These are phyloP conservation scores for Julus scandinavius DNA, from an alignment of 2,888 invertebrate genomes.

Conservation along the genomic window DNA sequence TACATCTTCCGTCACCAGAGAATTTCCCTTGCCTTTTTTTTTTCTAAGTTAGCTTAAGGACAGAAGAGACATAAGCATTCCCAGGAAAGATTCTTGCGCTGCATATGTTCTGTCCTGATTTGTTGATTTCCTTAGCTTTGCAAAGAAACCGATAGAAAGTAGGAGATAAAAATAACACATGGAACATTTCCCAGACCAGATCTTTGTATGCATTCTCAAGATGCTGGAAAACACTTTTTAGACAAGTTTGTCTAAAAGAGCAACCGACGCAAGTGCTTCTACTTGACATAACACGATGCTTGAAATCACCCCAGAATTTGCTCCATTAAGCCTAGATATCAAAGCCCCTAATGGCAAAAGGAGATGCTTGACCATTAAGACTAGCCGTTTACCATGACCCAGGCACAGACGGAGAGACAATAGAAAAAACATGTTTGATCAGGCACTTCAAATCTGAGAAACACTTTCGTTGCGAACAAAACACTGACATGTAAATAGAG, in stretches of 20 bases:
- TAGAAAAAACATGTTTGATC: constrained; percentile 2
- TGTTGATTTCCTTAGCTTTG: constrained; percentile 4
- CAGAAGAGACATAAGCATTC: background rate
- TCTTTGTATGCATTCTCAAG: background rate
- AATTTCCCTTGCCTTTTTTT: too few relatives aligned
- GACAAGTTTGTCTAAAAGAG: background rate
- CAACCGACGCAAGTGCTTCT: background rate
- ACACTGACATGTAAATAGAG: background rate
- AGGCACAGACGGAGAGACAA: constrained; percentile 25
- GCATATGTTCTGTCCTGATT: constrained; percentile 4
- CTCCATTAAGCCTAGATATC: constrained; percentile 20
- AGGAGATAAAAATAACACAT: constrained; percentile 13
- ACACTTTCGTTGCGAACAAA: background rate
- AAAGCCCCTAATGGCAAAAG: background rate
- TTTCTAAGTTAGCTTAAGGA: constrained; percentile 6
- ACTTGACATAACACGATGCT: constrained; percentile 12
- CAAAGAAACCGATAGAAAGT: background rate
- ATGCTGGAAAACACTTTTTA: constrained; percentile 8
- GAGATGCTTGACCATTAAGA: constrained; percentile 19
- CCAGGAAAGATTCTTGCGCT: background rate
- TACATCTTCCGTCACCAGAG: background rate
- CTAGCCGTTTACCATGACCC: background rate
- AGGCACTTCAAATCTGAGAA: background rate
- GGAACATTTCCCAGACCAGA: background rate
- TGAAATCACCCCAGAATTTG: constrained; percentile 6